Evolutionary conservation across 2,797 vertebrate species (phyloP), one percentile per base, ranked within the genome.

Genomic region (Epinephelus awoara): DNA sequence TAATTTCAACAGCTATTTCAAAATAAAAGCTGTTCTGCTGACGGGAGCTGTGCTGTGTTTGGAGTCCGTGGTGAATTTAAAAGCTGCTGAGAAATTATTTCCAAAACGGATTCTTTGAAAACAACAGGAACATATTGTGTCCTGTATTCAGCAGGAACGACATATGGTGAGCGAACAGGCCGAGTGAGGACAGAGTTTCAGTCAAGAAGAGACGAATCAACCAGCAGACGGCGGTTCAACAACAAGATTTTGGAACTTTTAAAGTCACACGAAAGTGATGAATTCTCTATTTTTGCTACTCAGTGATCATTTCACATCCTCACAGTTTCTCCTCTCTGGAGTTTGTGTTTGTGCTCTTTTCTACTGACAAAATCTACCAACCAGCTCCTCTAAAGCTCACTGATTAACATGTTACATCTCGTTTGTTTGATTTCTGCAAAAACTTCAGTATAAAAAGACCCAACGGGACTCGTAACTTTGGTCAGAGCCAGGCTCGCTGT

Each of bases 211-310:
- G 56, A 57, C 17, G 9, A 15, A 34, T 21, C 59, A 21, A 3
- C 27, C 25, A 10, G 46, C 63, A 66, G 63, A 51, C 19, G 27
- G 46, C 6, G 6, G 47, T 7, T 29, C 63, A 29, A 15, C 64
- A 17, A 5, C 65, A 42, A 23, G n/a, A 21, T 21, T 68, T 15
- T 55, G 34, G 21, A 18, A 3, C 19, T 44, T 18, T 44, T 19
- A 25, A 21, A 58, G 46, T 50, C 27, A 50, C 9, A 49, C 47
- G 14, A 63, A 50, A 57, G 42, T 3, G 12, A 21, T 12, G 18
- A 49, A 21, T 46, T 68, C 14, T 42, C 17, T 44, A 5, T 14
- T 34, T 23, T 42, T 61, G n/a, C 23, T 61, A 1, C 93, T 91
- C 9, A 51, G n/a, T 51, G 50, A 21, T 51, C 50, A 51, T 51